phyloP scores from a whole-genome alignment of 1,140 invertebrate species.

The honey bee (Apis mellifera) region Amel_HAv3.1 CM009931.2:19199001-19199500 shows the following conservation, averaged over 20 bases:
- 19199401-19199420: constrained; percentile 30
- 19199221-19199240: constrained; percentile 11
- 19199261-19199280: constrained; percentile 24
- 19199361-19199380: not conserved
- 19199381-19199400: constrained; percentile 20
- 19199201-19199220: not conserved
- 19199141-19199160: too few species aligned
- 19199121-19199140: not conserved
- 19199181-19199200: not conserved
- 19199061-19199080: constrained; percentile 5
- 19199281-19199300: constrained; percentile 42
- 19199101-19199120: constrained; percentile 19
- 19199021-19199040: too few species aligned
- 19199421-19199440: not conserved
- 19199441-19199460: not conserved
- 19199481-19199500: not conserved
- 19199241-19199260: constrained; percentile 14
- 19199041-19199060: not conserved
- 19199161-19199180: not conserved
- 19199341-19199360: constrained; percentile 46
- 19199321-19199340: constrained; percentile 55
- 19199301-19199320: constrained; percentile 45
- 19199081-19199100: constrained; percentile 13
- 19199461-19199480: not conserved
- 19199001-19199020: too few species aligned